phyloP scores from a whole-genome alignment of 2,888 invertebrate genomes.

The Drosophila percnosoma region DNA sequence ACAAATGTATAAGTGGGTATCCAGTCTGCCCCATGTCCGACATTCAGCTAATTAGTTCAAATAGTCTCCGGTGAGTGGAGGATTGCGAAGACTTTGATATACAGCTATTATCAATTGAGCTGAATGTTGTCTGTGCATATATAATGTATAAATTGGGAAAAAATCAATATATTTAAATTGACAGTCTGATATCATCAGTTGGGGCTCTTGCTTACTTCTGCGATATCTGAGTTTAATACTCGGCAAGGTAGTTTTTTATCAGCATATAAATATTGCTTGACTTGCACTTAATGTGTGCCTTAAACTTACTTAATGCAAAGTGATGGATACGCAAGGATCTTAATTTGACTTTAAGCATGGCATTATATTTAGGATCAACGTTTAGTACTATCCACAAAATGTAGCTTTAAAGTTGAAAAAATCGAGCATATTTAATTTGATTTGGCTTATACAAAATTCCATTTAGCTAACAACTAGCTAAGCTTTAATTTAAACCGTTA shows the following conservation, averaged over 20 bases:
- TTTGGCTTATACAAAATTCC: background rate
- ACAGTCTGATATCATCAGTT: background rate
- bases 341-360: too few species aligned
- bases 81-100: background rate
- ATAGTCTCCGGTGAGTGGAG: background rate
- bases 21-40: background rate
- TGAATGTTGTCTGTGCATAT: background rate
- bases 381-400: background rate
- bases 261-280: background rate
- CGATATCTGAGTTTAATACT: background rate
- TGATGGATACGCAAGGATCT: background rate
- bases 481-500: constrained; percentile 5
- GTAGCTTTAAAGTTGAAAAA: background rate
- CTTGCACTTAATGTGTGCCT: background rate
- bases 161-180: background rate
- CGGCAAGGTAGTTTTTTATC: background rate
- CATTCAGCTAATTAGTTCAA: constrained; percentile 38
- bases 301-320: background rate
- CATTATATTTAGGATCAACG: background rate
- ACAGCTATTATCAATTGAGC: background rate
- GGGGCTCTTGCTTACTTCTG: background rate
- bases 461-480: background rate
- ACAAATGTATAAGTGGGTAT: constrained; percentile 8
- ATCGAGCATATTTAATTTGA: background rate
- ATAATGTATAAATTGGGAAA: background rate